Evolutionary conservation across 1,140 invertebrate species (phyloP).

Genomic region (Megalopta genalis): DNA sequence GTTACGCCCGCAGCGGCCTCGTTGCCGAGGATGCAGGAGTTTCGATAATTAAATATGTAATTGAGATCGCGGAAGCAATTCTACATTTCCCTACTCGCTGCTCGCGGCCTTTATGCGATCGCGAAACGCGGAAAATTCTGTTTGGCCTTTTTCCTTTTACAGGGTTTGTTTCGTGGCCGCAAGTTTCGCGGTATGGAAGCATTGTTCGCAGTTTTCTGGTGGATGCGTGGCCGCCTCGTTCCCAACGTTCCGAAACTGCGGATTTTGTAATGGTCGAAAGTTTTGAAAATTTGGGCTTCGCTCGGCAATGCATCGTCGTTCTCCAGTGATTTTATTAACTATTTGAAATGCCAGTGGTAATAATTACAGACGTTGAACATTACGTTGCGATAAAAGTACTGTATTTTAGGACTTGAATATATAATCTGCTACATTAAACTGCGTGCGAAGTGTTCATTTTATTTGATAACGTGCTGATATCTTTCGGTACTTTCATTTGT

Average conservation of each 20-base stretch:
- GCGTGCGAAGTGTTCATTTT: too few relatives aligned
- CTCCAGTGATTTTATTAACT: too few relatives aligned
- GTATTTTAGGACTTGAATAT: too few relatives aligned
- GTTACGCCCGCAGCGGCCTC: not conserved
- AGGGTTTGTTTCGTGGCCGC: not conserved
- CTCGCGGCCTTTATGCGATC: not conserved
- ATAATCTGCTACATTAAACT: too few relatives aligned
- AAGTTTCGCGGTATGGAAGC: not conserved
- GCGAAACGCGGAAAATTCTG: not conserved
- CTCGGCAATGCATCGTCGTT: too few relatives aligned
- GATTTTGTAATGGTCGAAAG: not conserved
- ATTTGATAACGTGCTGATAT: too few relatives aligned
- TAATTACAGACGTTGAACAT: too few relatives aligned
- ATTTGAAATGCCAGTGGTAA: too few relatives aligned
- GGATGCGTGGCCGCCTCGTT: not conserved
- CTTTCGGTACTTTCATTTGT: too few relatives aligned
- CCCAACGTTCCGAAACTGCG: not conserved
- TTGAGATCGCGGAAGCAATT: slow-evolving; percentile 11
- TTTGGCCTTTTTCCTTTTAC: not conserved
- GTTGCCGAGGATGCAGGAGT: not conserved
- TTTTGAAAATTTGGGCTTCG: not conserved
- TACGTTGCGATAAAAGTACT: too few relatives aligned
- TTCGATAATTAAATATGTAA: slow-evolving; percentile 41
- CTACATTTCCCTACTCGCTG: not conserved
- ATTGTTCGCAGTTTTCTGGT: not conserved